Evolutionary conservation across 2,888 invertebrate genomes (phyloP).

Genomic region (Allolobophora icterica): DNA sequence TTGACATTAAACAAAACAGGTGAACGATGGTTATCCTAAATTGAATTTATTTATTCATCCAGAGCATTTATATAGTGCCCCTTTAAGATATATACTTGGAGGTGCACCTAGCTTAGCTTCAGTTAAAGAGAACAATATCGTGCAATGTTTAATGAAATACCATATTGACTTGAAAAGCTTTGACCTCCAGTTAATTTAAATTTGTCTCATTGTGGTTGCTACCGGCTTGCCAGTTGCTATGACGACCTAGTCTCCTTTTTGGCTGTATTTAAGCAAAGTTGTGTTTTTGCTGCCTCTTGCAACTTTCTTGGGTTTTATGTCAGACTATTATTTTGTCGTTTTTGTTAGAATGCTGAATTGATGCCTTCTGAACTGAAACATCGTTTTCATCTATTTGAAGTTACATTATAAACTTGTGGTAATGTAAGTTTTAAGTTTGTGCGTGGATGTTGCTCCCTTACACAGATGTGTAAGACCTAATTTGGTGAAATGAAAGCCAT

Average conservation of each 20-base stretch:
- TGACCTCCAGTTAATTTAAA: neutral
- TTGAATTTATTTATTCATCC: neutral
- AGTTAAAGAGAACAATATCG: neutral
- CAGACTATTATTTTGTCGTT: neutral
- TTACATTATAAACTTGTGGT: neutral
- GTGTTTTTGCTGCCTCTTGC: neutral
- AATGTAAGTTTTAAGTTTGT: neutral
- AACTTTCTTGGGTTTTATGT: neutral
- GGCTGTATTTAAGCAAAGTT: neutral
- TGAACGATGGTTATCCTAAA: neutral
- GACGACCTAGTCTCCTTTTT: neutral
- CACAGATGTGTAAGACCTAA: neutral
- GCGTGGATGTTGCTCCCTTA: no score
- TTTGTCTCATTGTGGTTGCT: neutral
- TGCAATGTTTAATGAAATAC: neutral
- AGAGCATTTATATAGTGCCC: neutral
- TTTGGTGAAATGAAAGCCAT: neutral
- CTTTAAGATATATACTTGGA: neutral
- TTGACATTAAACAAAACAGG: neutral
- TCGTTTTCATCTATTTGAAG: neutral
- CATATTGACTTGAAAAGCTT: slow-evolving; percentile 2
- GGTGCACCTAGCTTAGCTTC: neutral
- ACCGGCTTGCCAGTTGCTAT: neutral
- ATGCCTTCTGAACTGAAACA: neutral
- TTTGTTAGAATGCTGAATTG: neutral